These are phyloP conservation scores for Zosterops pallidus DNA, from an alignment of 2,113 vertebrate genomes.

Conservation along the genomic window DNA sequence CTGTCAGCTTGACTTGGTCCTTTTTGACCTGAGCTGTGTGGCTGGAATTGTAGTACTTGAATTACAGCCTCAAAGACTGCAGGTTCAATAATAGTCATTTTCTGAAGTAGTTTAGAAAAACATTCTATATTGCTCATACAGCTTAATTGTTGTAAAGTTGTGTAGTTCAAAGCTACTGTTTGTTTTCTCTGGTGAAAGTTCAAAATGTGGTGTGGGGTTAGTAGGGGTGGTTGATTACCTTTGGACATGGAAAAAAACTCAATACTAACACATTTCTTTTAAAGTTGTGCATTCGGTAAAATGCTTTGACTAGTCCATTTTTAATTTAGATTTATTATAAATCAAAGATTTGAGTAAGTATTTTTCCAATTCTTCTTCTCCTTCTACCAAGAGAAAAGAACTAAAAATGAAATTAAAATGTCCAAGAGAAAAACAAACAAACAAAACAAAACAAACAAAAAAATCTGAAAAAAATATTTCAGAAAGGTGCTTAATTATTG, in stretches of 20 bases:
- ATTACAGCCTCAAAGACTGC: background rate
- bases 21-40: conserved; percentile 37
- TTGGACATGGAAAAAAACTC: background rate
- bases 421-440: background rate
- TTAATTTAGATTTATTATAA: background rate
- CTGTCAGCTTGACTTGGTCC: conserved; percentile 25
- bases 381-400: background rate
- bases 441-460: background rate
- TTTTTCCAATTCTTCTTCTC: background rate
- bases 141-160: background rate
- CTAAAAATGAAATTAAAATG: background rate
- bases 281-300: background rate
- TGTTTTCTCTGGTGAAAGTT: background rate
- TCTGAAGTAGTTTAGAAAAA: conserved; percentile 19
- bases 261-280: background rate
- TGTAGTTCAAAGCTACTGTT: background rate
- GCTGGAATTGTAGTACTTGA: background rate
- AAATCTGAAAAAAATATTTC: background rate
- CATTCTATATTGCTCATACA: background rate
- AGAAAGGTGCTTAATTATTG: background rate
- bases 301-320: background rate
- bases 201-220: background rate
- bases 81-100: conserved; percentile 15
- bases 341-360: background rate
- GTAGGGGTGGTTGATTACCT: background rate